These are phyloP conservation scores for Cottoperca gobio DNA, from an alignment of 2,797 vertebrate species.

Conservation along the genomic window DNA sequence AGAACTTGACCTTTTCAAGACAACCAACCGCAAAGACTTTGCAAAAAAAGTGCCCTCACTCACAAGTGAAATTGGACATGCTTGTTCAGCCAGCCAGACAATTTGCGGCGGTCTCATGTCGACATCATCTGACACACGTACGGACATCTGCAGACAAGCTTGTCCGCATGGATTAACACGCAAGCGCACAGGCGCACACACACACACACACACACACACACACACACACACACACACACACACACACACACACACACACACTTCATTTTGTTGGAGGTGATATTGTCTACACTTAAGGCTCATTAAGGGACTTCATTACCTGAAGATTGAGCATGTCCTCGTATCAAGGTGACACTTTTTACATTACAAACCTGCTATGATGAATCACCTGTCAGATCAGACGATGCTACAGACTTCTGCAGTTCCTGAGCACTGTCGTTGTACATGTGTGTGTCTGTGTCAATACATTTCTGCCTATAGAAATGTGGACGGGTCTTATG, in stretches of 20 bases:
- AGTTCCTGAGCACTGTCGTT: conserved; percentile 15
- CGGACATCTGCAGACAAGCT: conserved; percentile 37
- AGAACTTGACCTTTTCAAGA: neutral
- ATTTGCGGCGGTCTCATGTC: conserved; percentile 35
- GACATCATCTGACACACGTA: conserved; percentile 41
- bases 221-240: neutral
- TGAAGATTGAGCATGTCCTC: conserved; percentile 41
- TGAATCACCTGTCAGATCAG: conserved; percentile 47
- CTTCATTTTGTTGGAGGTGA: conserved; percentile 24
- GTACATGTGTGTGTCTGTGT: conserved; percentile 11
- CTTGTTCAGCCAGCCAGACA: conserved; percentile 21
- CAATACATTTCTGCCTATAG: conserved; percentile 22
- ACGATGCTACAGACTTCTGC: conserved; percentile 23
- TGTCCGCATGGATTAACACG: conserved; percentile 29
- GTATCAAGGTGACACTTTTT: conserved; percentile 47
- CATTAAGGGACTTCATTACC: conserved; percentile 56
- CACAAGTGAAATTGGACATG: conserved; percentile 44
- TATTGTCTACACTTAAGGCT: conserved; percentile 36
- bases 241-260: neutral
- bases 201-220: neutral
- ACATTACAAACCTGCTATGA: conserved; percentile 39
- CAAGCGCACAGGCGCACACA: conserved; percentile 1
- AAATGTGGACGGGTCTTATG: neutral
- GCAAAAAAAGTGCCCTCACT: neutral
- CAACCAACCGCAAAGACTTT: too few relatives aligned